Percentiles rank a stretch among this genome's conserved stretches.
phyloP scores from a whole-genome alignment of 2,888 invertebrate species.

The Amblyjoppa fuscipennis region DNA sequence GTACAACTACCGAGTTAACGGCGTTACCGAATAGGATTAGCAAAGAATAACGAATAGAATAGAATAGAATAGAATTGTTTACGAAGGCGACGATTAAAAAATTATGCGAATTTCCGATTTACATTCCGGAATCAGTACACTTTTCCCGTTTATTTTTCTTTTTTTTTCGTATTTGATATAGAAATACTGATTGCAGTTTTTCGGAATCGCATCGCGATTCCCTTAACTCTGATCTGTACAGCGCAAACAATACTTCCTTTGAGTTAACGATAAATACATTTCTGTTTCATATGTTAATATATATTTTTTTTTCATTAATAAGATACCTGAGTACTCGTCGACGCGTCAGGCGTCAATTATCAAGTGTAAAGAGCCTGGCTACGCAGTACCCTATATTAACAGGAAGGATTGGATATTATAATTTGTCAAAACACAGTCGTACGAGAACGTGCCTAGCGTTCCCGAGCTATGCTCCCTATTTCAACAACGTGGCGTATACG shows the following conservation, averaged over 20 bases:
- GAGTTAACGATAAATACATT: background rate
- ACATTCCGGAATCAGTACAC: background rate
- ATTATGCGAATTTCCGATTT: background rate
- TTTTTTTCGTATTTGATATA: background rate
- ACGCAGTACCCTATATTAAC: conserved; percentile 41
- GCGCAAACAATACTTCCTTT: conserved; percentile 2
- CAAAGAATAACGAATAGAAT: conserved; percentile 26
- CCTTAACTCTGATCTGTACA: background rate
- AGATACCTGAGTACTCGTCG: conserved; percentile 18
- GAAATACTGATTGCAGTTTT: conserved; percentile 19
- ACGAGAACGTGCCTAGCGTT: conserved; percentile 32
- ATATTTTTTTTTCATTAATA: background rate
- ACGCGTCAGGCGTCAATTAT: conserved; percentile 35
- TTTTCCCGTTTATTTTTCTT: background rate
- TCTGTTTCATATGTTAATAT: background rate
- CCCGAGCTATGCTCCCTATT: conserved; percentile 10
- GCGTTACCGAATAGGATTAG: background rate
- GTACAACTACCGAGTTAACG: background rate
- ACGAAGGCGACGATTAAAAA: conserved; percentile 7
- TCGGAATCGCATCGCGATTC: conserved; percentile 32
- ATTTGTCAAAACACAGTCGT: conserved; percentile 10
- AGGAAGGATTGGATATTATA: conserved; percentile 34
- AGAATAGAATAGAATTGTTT: no score
- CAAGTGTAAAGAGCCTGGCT: conserved; percentile 58
- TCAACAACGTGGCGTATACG: background rate